A percentile compares a stretch with the other conserved stretches of the same genome.
These are phyloP conservation scores for Lysiphlebus fabarum DNA, from an alignment of 1,140 invertebrate species.

Conservation along the genomic window DNA sequence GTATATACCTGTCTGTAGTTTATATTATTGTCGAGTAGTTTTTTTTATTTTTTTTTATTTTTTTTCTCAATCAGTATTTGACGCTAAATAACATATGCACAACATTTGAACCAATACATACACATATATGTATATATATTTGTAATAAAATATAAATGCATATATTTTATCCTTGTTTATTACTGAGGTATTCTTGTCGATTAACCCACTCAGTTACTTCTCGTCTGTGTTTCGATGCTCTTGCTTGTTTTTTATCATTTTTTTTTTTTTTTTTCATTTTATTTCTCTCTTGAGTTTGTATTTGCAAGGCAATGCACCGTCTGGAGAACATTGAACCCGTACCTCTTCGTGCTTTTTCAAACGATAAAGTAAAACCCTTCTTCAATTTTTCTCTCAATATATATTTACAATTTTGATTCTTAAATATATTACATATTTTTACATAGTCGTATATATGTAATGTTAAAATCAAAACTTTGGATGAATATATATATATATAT, in stretches of 20 bases:
- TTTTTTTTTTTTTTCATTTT: conserved; percentile 19
- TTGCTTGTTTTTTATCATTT: conserved; percentile 27
- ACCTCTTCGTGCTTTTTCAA: conserved; percentile 9
- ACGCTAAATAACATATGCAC: too few relatives aligned
- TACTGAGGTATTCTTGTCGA: conserved; percentile 20
- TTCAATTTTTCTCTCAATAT: background rate
- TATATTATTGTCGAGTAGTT: background rate
- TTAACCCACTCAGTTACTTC: conserved; percentile 24
- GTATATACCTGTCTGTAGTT: too few relatives aligned
- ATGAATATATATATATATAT: too few relatives aligned
- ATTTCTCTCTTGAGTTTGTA: background rate
- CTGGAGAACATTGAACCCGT: conserved; percentile 19
- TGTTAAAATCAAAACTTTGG: too few relatives aligned
- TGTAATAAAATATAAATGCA: background rate
- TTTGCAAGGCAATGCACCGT: conserved; percentile 22
- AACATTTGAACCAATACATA: background rate
- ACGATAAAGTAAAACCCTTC: conserved; percentile 9
- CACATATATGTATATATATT: too few relatives aligned
- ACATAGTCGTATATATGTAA: too few relatives aligned
- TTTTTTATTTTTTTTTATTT: background rate
- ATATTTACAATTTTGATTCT: too few relatives aligned
- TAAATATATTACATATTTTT: too few relatives aligned
- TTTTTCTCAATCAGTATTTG: background rate
- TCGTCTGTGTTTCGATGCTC: conserved; percentile 20
- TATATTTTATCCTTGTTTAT: conserved; percentile 17